These are phyloP conservation scores for Sebastes melanostomus DNA, from an alignment of 2,797 vertebrate species.

Conservation along the genomic window DNA sequence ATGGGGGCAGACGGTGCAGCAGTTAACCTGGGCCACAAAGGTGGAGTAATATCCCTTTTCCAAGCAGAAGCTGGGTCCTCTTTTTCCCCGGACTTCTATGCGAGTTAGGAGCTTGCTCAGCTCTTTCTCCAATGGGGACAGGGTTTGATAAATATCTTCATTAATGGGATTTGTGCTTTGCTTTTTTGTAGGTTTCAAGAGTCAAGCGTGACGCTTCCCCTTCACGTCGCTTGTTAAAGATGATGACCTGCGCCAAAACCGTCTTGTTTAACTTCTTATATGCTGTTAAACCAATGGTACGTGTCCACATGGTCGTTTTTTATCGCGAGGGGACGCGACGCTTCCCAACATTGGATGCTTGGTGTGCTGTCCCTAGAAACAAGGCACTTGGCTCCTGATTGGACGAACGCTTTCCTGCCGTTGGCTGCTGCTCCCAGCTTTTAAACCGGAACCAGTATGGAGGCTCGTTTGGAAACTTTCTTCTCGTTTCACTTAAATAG, in stretches of 20 bases:
- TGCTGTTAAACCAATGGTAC: not conserved
- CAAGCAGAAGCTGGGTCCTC: not conserved
- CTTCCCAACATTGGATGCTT: too few species aligned
- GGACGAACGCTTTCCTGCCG: too few species aligned
- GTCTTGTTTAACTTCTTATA: not conserved
- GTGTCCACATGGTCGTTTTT: too few species aligned
- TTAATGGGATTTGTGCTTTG: not conserved
- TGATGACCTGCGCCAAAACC: slow-evolving; percentile 5
- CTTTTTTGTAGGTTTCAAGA: not conserved
- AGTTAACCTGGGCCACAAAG: not conserved
- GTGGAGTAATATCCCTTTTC: not conserved
- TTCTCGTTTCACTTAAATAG: too few species aligned
- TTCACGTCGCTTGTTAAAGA: slow-evolving; percentile 24
- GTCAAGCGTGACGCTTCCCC: slow-evolving; percentile 13
- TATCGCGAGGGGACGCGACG: too few species aligned
- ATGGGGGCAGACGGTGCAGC: not conserved
- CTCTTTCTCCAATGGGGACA: slow-evolving; percentile 16
- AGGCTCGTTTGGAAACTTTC: too few species aligned
- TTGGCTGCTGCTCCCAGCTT: too few species aligned
- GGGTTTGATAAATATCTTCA: slow-evolving; percentile 16
- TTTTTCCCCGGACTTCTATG: not conserved
- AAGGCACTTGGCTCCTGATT: too few species aligned
- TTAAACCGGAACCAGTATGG: too few species aligned
- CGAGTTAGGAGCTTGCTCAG: not conserved
- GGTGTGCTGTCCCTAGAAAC: too few species aligned